Evolutionary conservation across 35 echinoderm and acorn worm species (phyloP), one percentile per base, ranked within the genome.

Genomic region (Ophioderma brevispina): DNA sequence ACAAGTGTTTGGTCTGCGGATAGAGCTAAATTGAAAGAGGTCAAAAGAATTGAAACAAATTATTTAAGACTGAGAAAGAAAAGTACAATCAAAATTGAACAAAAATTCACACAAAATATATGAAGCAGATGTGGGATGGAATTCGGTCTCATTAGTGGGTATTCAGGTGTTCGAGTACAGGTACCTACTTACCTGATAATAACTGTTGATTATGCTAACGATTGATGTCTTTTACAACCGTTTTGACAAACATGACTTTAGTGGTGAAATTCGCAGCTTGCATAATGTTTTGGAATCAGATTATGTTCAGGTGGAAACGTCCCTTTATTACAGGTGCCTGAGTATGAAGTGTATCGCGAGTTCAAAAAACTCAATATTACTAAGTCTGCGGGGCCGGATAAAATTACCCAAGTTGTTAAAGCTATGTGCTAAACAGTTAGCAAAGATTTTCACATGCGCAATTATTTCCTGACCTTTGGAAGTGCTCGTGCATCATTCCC

Each of bases 301-400:
- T 32, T 5, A 70, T 30, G 30, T 1, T 46, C n/a, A n/a, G 0
- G 43, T 37, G 35, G 23, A 4, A 13, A 23, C 33, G 13, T 0
- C 8, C 39, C 15, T 35, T 1, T 46, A 40, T 77, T 80, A 36
- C 31, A 14, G 25, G 64, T 78, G 33, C 13, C 63, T 43, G 37
- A 34, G 50, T 37, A 86, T 49, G 90, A 91, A 33, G 75, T 85
- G 21, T 25, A 82, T 31, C 30, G 43, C 40, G 40, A 90, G 34
- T 85, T 86, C 77, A 38, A 34, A 28, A 85, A 46, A 55, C 37
- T 89, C 4, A 89, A 46, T 33, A 42, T 32, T 59, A 41, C 64
- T 35, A 94, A 94, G 55, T 80, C 87, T 31, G 70, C 81, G 56
- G 92, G 87, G 31, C 87, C 76, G 39, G 92, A 94, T 64, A n/a